Evolutionary conservation across 2,797 vertebrate genomes (phyloP).

Genomic region (Brotogeris chrysoptera): DNA sequence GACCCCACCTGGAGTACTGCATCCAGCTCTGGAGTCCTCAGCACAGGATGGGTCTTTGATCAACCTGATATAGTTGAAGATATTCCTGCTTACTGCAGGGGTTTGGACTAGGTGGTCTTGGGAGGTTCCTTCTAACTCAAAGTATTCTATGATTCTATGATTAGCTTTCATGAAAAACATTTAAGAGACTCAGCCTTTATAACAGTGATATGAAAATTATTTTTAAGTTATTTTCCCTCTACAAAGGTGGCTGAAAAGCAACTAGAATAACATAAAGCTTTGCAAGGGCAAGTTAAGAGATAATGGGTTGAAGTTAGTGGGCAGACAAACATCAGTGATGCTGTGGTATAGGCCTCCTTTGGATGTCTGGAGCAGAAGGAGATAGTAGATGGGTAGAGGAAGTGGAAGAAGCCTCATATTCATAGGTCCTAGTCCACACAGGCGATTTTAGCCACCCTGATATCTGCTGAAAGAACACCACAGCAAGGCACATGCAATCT

Average conservation of each 20-base stretch:
- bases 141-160: background rate
- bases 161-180: background rate
- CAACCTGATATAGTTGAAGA: background rate
- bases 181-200: background rate
- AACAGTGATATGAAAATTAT: background rate
- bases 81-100: background rate
- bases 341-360: background rate
- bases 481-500: background rate
- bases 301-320: background rate
- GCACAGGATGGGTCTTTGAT: background rate
- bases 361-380: background rate
- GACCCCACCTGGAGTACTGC: background rate
- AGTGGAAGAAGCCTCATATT: background rate
- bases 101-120: background rate
- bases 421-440: background rate
- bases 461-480: background rate
- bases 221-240: background rate
- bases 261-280: background rate
- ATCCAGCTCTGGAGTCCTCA: background rate
- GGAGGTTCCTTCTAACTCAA: background rate
- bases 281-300: background rate
- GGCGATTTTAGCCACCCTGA: background rate
- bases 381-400: background rate
- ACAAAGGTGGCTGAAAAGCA: background rate
- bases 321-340: background rate